Evolutionary conservation across 2,888 invertebrate species (phyloP).

Genomic region (Zaprionus lineosus): DNA sequence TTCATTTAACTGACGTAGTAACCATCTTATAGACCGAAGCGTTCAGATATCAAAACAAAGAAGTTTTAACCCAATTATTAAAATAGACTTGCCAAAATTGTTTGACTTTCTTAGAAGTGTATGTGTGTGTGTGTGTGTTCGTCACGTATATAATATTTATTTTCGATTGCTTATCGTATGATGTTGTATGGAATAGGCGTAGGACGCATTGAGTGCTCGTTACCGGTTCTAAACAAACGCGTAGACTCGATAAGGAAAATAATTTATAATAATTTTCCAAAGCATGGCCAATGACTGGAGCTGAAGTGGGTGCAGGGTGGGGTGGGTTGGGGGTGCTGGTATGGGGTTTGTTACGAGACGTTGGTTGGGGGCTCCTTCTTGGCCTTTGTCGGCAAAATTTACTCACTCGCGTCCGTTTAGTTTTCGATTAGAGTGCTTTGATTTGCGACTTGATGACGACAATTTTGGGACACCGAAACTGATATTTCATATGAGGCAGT

Average conservation of each 20-base stretch:
- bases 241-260: slow-evolving; percentile 64
- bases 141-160: slow-evolving; percentile 4
- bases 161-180: slow-evolving; percentile 18
- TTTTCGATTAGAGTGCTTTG: slow-evolving; percentile 77
- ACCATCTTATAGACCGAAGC: too few species aligned
- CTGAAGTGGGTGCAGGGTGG: slow-evolving; percentile 5
- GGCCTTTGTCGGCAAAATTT: slow-evolving; percentile 79
- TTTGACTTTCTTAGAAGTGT: not conserved
- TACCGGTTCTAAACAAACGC: slow-evolving; percentile 30
- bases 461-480: slow-evolving; percentile 33
- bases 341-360: not conserved
- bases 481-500: slow-evolving; percentile 51
- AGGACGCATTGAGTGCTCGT: slow-evolving; percentile 22
- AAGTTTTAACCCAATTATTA: too few species aligned
- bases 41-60: not conserved
- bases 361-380: slow-evolving; percentile 31
- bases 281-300: slow-evolving; percentile 58
- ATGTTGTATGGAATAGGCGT: slow-evolving; percentile 10
- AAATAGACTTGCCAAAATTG: not conserved
- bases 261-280: slow-evolving; percentile 73
- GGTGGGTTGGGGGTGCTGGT: not conserved
- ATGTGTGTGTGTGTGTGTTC: too few species aligned
- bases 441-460: slow-evolving; percentile 75
- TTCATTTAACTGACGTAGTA: too few species aligned
- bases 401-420: slow-evolving; percentile 70